Conservation (phyloP, 2,113 vertebrate species). For the Cariama cristata region DNA sequence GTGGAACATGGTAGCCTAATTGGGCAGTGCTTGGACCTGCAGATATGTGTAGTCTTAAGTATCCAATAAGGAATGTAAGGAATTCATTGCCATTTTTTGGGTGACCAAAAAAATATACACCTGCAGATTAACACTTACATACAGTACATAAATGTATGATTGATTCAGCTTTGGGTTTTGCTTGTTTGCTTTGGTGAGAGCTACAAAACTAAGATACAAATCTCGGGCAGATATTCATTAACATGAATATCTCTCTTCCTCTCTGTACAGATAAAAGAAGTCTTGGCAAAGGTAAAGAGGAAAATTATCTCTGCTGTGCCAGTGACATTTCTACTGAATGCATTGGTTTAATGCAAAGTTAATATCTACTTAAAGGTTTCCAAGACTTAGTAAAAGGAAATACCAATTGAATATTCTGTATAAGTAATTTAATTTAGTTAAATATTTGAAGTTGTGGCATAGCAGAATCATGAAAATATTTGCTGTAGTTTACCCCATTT, state of each 20-base stretch:
- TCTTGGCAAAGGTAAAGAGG: not conserved
- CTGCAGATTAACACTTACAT: fast-evolving
- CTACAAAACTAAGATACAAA: not conserved
- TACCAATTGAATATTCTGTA: not conserved
- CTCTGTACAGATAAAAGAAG: not conserved
- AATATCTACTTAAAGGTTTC: not conserved
- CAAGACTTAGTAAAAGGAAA: not conserved
- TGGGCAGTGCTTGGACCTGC: not conserved
- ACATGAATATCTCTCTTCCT: not conserved
- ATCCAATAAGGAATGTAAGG: not conserved
- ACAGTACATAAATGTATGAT: not conserved
- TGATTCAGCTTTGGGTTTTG: not conserved
- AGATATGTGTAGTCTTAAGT: not conserved
- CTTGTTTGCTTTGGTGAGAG: not conserved
- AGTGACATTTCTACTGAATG: not conserved
- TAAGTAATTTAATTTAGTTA: not conserved
- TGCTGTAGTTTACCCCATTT: not conserved
- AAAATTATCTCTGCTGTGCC: not conserved
- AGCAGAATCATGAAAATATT: not conserved
- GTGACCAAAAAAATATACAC: not conserved
- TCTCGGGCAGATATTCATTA: not conserved
- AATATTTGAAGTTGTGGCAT: not conserved
- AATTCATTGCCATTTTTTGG: not conserved
- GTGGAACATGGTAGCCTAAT: not conserved
- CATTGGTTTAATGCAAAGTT: not conserved